Percentiles rank a stretch among this genome's conserved stretches.
phyloP scores from a whole-genome alignment of 2,888 invertebrate species.

The Strigamia crassipes region DNA sequence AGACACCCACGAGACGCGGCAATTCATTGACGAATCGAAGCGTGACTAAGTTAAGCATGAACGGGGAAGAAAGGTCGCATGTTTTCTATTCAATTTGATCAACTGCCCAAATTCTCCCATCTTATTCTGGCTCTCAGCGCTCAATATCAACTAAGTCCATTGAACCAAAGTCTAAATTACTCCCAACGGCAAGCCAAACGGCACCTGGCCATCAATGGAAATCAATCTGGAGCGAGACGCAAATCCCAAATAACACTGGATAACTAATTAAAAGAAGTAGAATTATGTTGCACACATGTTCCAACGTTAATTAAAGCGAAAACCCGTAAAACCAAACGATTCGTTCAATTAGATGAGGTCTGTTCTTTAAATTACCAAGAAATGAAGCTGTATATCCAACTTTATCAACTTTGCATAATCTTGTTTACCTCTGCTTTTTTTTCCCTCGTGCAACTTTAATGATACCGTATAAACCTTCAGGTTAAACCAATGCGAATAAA shows the following conservation, averaged over 20 bases:
- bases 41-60: constrained; percentile 31
- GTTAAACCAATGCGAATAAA: no score
- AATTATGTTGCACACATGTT: neutral
- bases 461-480: no score
- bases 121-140: neutral
- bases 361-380: neutral
- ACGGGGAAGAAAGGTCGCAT: neutral
- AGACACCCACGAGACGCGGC: constrained; percentile 19
- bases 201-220: constrained; percentile 37
- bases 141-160: constrained; percentile 24
- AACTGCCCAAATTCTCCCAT: constrained; percentile 24
- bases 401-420: no score
- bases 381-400: no score
- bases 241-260: neutral
- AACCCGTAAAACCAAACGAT: neutral
- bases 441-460: no score
- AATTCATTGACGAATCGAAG: constrained; percentile 14
- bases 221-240: constrained; percentile 32
- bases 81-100: constrained; percentile 37
- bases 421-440: no score
- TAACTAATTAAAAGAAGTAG: neutral
- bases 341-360: neutral
- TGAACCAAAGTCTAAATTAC: constrained; percentile 28
- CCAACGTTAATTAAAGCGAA: neutral
- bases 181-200: constrained; percentile 23